Evolutionary conservation across 1,140 invertebrate genomes (phyloP).

Genomic region (Chionoecetes opilio): DNA sequence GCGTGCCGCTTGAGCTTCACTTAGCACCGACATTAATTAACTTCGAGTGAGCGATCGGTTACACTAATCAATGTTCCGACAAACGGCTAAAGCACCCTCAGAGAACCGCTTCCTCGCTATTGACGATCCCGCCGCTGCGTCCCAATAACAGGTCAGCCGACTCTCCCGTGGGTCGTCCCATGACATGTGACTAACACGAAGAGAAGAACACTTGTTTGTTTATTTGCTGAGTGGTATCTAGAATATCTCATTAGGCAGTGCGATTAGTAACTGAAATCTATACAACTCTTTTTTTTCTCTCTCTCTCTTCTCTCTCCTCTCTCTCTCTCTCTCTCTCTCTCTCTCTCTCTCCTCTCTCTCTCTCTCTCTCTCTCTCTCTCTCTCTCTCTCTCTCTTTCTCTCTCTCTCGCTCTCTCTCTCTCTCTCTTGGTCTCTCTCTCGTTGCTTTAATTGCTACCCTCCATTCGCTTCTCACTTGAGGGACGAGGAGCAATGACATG

Average conservation of each 20-base stretch:
- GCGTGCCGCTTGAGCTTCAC: not conserved
- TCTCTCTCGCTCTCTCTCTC: conserved; percentile 17
- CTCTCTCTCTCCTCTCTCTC: conserved; percentile 19
- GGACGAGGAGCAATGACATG: too few species aligned
- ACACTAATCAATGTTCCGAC: not conserved
- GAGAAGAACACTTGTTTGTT: too few species aligned
- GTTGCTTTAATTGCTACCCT: too few species aligned
- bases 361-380: conserved; percentile 27
- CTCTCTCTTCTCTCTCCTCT: too few species aligned
- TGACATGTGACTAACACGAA: too few species aligned
- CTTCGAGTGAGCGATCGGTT: not conserved
- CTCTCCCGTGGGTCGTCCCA: too few species aligned
- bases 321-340: not conserved
- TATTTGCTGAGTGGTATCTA: too few species aligned
- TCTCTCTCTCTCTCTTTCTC: conserved; percentile 18
- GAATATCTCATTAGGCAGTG: too few species aligned
- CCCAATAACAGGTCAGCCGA: too few species aligned
- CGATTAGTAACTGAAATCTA: too few species aligned
- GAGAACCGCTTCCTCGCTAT: not conserved
- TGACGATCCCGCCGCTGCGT: not conserved
- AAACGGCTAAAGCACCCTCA: not conserved
- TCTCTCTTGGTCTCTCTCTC: not conserved
- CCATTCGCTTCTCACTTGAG: too few species aligned
- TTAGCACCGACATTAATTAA: not conserved
- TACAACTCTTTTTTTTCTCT: too few species aligned